These are phyloP conservation scores for Equus quagga DNA, from an alignment of 2,113 vertebrate genomes.

Conservation along the genomic window DNA sequence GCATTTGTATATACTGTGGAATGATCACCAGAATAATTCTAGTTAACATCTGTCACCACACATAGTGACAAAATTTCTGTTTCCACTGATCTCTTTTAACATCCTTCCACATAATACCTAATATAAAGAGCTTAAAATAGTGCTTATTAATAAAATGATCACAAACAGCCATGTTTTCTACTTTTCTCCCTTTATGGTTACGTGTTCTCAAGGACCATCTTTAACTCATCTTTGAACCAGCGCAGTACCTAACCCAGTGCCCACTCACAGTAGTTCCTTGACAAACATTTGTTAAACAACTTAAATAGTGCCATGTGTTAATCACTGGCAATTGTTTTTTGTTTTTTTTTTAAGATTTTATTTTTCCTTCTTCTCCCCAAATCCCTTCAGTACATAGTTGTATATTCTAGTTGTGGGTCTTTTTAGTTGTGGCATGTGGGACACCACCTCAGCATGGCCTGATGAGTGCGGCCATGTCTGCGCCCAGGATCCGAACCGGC, in stretches of 20 bases:
- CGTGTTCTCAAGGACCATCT: neutral
- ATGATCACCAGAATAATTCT: neutral
- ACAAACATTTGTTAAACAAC: neutral
- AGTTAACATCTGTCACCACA: neutral
- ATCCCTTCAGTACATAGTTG: too few species aligned
- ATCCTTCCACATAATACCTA: neutral
- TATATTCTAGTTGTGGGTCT: too few species aligned
- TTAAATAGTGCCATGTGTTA: neutral
- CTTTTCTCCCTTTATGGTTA: neutral
- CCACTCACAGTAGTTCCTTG: neutral
- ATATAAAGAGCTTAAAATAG: neutral
- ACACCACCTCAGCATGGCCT: too few species aligned
- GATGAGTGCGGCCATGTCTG: too few species aligned
- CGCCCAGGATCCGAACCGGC: too few species aligned
- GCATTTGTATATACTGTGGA: neutral
- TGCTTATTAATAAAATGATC: neutral
- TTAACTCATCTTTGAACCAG: neutral
- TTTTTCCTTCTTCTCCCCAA: too few species aligned
- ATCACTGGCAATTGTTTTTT: neutral
- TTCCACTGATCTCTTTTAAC: neutral
- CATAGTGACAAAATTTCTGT: neutral
- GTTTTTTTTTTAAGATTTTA: too few species aligned
- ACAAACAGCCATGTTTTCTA: neutral
- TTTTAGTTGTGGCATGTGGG: too few species aligned
- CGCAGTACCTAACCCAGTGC: neutral